A percentile compares a stretch with the other conserved stretches of the same genome.
Evolutionary conservation across 2,888 invertebrate species (phyloP).

Genomic region (Meloe dianella): DNA sequence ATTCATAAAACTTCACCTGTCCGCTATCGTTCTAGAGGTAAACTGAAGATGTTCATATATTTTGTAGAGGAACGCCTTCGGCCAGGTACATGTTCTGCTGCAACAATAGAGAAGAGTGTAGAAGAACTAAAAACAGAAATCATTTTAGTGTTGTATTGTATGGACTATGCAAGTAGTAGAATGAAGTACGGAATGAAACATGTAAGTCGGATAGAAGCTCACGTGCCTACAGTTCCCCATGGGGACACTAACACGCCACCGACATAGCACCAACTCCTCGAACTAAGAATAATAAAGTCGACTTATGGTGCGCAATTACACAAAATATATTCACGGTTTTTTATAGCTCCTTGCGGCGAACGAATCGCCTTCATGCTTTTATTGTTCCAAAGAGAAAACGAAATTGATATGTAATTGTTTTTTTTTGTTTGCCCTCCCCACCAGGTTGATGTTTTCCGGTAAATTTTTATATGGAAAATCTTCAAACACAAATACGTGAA

Average conservation of each 20-base stretch:
- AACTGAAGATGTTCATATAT: constrained; percentile 36
- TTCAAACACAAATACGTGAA: no score
- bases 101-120: constrained; percentile 22
- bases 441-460: neutral
- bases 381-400: constrained; percentile 57
- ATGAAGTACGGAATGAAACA: constrained; percentile 29
- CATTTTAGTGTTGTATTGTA: constrained; percentile 30
- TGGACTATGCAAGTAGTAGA: constrained; percentile 16
- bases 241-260: constrained; percentile 59
- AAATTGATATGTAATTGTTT: constrained; percentile 61
- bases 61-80: constrained; percentile 32
- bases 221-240: constrained; percentile 50
- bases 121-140: constrained; percentile 22
- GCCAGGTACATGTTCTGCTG: constrained; percentile 7
- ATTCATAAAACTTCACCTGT: constrained; percentile 28
- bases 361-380: constrained; percentile 60
- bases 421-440: constrained; percentile 30
- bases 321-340: constrained; percentile 62
- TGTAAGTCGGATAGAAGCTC: constrained; percentile 38
- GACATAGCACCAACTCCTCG: constrained; percentile 53
- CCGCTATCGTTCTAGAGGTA: constrained; percentile 23
- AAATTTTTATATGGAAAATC: neutral
- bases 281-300: constrained; percentile 61
- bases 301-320: constrained; percentile 61
- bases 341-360: constrained; percentile 61